Evolutionary conservation across 2,113 vertebrate species (phyloP), one percentile per base, ranked within the genome.

Genomic region (Cyphotilapia sp.): DNA sequence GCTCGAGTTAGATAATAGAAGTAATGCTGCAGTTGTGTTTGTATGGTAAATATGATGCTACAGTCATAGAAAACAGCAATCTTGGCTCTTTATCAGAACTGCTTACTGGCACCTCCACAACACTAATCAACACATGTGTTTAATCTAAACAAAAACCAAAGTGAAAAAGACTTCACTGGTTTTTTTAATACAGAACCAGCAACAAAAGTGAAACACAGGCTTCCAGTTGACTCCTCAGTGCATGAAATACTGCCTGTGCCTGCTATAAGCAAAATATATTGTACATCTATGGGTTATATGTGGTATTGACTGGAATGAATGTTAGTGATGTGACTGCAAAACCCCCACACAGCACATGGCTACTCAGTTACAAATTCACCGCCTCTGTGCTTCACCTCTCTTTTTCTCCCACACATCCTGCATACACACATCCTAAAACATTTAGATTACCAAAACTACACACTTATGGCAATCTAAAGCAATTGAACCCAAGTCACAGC

Each of bases 401-500:
- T 78, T 66, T 81, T 78, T 51, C 82, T 9, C 61, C 66, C 56
- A 84, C 78, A 83, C 51, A 87, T 76, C 57, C 80, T 78, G 2
- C 45, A 49, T 13, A 4, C 29, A 12, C 51, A 84, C 81, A 85
- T 38, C 76, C 61, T 71, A 78, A 78, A 78, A 33, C 45, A 31
- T 35, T 78, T 49, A 57, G 63, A 91, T 81, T 80, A 59, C 38
- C 66, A 47, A 81, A 90, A 89, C 63, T 66, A 81, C 54, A 83
- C 87, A 92, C 63, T 92, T 89, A 78, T 11, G 14, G 69, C 85
- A 90, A 87, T 88, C 87, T 81, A 19, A 85, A 85, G 40, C 86
- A 91, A 86, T 78, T 81, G 33, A 91, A 84, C 47, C 82, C 29
- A 66, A 86, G 66, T 85, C 35, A 83, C 49, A 17, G 56, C 80